These are phyloP conservation scores for Anisognathus igniventris DNA, from an alignment of 2,797 vertebrate genomes.

Conservation along the genomic window DNA sequence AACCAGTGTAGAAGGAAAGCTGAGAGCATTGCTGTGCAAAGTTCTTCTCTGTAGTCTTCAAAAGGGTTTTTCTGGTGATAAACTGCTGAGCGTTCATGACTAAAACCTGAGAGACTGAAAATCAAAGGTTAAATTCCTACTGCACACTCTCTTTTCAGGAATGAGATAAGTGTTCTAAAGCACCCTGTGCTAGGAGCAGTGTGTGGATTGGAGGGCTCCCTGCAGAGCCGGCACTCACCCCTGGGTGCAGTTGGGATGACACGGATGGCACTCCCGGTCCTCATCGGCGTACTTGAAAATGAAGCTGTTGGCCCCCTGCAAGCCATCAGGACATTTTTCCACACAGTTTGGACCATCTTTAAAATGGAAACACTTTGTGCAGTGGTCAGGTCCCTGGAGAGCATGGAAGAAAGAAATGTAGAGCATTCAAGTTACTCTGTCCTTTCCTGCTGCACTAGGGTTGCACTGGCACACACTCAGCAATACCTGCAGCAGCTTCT, in stretches of 20 bases:
- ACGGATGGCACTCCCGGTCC: slow-evolving; percentile 92
- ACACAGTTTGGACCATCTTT: slow-evolving; percentile 98
- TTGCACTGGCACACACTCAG: not conserved
- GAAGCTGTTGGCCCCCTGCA: slow-evolving; percentile 93
- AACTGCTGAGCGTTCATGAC: not conserved
- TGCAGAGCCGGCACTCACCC: slow-evolving; percentile 79
- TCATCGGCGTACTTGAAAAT: slow-evolving; percentile 96
- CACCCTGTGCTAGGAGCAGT: not conserved
- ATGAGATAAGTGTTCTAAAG: accelerated
- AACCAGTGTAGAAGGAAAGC: not conserved
- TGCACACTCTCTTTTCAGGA: not conserved
- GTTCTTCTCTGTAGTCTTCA: not conserved
- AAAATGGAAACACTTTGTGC: slow-evolving; percentile 90
- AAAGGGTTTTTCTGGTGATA: not conserved
- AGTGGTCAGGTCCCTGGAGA: slow-evolving; percentile 91
- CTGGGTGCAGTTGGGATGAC: slow-evolving; percentile 94
- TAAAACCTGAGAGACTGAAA: not conserved
- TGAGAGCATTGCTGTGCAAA: not conserved
- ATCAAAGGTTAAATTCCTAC: not conserved
- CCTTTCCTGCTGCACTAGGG: not conserved
- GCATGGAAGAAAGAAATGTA: not conserved
- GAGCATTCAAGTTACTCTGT: not conserved
- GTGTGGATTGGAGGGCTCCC: not conserved
- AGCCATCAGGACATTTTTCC: slow-evolving; percentile 93
- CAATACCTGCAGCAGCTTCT: not conserved